Evolutionary conservation across 2,797 vertebrate species (phyloP).

Genomic region (Mastacembelus armatus): DNA sequence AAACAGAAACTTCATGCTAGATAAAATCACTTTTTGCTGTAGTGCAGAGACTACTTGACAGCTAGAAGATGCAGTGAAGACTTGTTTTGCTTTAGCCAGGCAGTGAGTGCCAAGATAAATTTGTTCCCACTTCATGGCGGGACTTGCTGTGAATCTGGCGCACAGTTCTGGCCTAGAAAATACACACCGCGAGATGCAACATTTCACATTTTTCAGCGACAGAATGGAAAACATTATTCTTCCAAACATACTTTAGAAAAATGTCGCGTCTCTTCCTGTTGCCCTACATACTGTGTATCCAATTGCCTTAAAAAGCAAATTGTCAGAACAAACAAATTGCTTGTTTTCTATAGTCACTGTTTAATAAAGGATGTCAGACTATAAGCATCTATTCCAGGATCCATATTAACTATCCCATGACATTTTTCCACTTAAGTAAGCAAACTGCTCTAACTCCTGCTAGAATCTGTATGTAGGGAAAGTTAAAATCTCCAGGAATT

Average conservation of each 20-base stretch:
- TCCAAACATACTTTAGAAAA: conserved; percentile 54
- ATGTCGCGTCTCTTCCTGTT: conserved; percentile 38
- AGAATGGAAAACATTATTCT: conserved; percentile 50
- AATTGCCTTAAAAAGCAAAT: conserved; percentile 33
- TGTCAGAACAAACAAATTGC: neutral
- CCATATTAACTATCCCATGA: neutral
- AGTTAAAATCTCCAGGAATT: neutral
- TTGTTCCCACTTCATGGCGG: conserved; percentile 45
- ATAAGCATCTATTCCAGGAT: conserved; percentile 28
- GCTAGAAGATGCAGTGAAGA: conserved; percentile 34
- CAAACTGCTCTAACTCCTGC: neutral
- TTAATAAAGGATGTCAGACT: conserved; percentile 20
- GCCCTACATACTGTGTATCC: conserved; percentile 60
- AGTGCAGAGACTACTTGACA: conserved; percentile 38
- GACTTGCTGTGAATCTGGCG: conserved; percentile 56
- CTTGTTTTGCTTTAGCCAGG: conserved; percentile 50
- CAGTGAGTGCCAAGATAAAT: conserved; percentile 66
- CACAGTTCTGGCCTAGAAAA: conserved; percentile 54
- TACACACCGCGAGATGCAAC: conserved; percentile 46
- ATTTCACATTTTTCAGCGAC: conserved; percentile 53
- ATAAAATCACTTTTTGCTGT: conserved; percentile 48
- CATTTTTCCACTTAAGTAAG: neutral
- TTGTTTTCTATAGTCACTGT: conserved; percentile 15
- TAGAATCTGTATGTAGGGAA: conserved; percentile 7
- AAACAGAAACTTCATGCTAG: conserved; percentile 25